phyloP scores from a whole-genome alignment of 2,888 invertebrate species.

The Asteroscopus sphinx region DNA sequence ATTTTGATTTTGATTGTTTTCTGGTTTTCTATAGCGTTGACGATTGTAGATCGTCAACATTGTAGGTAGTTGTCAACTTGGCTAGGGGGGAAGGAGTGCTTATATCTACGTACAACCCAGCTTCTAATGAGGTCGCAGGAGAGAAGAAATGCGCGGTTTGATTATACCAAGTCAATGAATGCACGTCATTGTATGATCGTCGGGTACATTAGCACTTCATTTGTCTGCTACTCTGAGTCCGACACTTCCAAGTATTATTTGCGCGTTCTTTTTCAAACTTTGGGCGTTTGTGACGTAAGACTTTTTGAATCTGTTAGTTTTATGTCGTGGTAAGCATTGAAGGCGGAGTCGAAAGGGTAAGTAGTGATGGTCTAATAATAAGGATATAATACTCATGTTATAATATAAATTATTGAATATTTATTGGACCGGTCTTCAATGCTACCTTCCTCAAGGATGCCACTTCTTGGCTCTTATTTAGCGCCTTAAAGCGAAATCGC shows the following conservation, averaged over 20 bases:
- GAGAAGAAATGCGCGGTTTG: neutral
- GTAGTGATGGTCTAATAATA: constrained; percentile 26
- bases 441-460: too few relatives aligned
- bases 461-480: too few relatives aligned
- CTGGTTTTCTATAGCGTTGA: too few relatives aligned
- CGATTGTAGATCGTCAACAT: too few relatives aligned
- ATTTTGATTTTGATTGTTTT: too few relatives aligned
- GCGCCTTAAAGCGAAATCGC: too few relatives aligned
- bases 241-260: constrained; percentile 28
- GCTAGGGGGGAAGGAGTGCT: too few relatives aligned
- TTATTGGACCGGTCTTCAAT: too few relatives aligned
- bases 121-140: constrained; percentile 29
- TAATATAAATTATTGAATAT: neutral
- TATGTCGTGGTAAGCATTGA: constrained; percentile 23
- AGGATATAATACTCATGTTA: constrained; percentile 9
- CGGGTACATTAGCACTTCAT: constrained; percentile 30
- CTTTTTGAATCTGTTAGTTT: constrained; percentile 10
- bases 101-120: constrained; percentile 29
- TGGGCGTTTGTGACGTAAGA: constrained; percentile 12
- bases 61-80: too few relatives aligned
- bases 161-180: too few relatives aligned
- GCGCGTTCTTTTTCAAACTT: constrained; percentile 7
- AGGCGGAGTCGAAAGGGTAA: constrained; percentile 46
- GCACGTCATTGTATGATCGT: neutral
- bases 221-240: constrained; percentile 17